phyloP scores from a whole-genome alignment of 1,140 invertebrate genomes.

The Battus philenor region DNA sequence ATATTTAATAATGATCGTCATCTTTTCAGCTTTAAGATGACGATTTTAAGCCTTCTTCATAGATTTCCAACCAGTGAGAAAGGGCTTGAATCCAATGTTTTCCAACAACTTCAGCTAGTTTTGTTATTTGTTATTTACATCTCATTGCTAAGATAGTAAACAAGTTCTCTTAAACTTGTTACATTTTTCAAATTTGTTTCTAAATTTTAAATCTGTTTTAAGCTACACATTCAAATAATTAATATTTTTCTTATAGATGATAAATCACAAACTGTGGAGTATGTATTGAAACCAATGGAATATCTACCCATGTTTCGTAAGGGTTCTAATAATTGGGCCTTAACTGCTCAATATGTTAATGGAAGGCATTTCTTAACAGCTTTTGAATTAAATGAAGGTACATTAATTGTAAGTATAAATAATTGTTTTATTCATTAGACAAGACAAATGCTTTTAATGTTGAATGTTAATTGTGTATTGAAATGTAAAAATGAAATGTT shows the following conservation, averaged over 20 bases:
- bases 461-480: background rate
- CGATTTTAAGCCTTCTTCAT: background rate
- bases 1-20: no score
- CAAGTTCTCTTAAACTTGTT: no score
- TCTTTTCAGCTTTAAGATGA: no score
- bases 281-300: constrained; percentile 60
- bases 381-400: constrained; percentile 65
- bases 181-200: no score
- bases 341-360: constrained; percentile 63
- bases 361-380: constrained; percentile 64
- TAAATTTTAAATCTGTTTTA: no score
- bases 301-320: constrained; percentile 61
- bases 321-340: constrained; percentile 59
- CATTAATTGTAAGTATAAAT: constrained; percentile 62
- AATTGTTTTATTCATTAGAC: background rate
- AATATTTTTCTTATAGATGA: no score
- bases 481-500: background rate
- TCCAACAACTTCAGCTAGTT: no score
- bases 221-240: no score
- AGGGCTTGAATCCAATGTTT: no score
- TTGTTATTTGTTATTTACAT: no score
- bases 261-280: constrained; percentile 59
- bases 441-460: background rate
- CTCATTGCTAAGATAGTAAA: no score
- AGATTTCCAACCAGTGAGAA: no score